Evolutionary conservation across 1,140 invertebrate species (phyloP), one percentile per base, ranked within the genome.

Genomic region (Campoletis sonorensis): DNA sequence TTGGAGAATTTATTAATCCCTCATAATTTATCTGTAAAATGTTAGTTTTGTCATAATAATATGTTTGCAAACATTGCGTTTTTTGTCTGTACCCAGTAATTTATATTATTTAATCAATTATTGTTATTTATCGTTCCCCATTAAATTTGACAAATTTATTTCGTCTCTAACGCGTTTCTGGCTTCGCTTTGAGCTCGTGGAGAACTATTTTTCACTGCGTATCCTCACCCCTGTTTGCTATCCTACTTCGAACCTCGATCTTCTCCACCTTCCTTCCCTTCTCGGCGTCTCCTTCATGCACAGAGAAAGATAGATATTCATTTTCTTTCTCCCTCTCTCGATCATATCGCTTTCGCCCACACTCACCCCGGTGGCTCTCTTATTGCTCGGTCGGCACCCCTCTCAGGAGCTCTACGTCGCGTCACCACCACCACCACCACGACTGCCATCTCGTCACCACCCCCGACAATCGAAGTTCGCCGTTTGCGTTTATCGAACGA

Each of bases 401-500:
- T n/a, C 70, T 64, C 68, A 23, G 33, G 76, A 7, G 45, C 54
- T 61, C 72, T 54, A 75, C 73, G 73, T 77, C 73, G 51, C 73
- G 73, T 64, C 73, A 37, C 73, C 27, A 27, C 73, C 45, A 54
- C 73, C 45, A 54, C 40, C 54, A 58, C 54, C 18, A 58, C 54
- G 40, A 45, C 40, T n/a, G 21, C 54, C 72, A 70, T 70, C 30
- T 27, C 27, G 10, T 58, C 18, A 58, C 80, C 81, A 76, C 82
- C 80, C 80, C 82, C 77, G 81, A 85, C 78, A 85, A 89, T 90
- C 87, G 88, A 90, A 88, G 88, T 89, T 85, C 85, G 85, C 84
- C 85, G 86, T 86, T 88, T 87, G 89, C 90, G 86, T 90, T 88
- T 92, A 92, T 92, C 91, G 91, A 92, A 89, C 91, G 88, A 90